Conservation (phyloP, 2,888 invertebrate species). For the Chrysolina oricalcia region DNA sequence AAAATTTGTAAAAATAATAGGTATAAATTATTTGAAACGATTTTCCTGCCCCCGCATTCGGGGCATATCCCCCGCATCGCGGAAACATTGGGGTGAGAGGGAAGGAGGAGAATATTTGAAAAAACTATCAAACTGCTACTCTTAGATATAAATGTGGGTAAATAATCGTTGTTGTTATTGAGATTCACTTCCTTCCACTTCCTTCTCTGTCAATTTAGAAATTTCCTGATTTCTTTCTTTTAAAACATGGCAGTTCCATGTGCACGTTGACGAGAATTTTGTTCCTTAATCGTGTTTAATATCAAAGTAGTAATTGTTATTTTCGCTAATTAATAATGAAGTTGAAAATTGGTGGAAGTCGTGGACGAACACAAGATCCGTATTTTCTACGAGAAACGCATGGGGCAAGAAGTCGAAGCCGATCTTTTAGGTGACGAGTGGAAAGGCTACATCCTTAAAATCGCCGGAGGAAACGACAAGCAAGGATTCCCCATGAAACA, state of each 20-base stretch:
- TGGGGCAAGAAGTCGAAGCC: conserved; percentile 97
- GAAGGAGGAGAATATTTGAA: no score
- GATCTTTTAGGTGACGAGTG: conserved; percentile 98
- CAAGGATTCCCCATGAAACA: conserved; percentile 99
- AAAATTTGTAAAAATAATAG: no score
- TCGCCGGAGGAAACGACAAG: conserved; percentile 99
- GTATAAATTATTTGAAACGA: no score
- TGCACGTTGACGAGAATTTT: conserved; percentile 51
- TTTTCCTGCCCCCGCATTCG: no score
- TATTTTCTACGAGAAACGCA: conserved; percentile 98
- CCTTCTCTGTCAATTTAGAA: conserved; percentile 41
- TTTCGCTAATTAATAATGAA: conserved; percentile 69
- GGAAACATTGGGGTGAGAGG: no score
- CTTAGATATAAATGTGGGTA: no score
- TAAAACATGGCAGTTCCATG: conserved; percentile 55
- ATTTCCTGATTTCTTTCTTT: conserved; percentile 43
- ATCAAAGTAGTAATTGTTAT: conserved; percentile 37
- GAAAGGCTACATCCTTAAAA: conserved; percentile 97
- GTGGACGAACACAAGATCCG: conserved; percentile 98
- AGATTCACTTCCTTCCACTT: no score
- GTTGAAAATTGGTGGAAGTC: conserved; percentile 98
- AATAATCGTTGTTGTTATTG: no score
- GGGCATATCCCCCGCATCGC: no score
- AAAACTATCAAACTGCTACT: no score
- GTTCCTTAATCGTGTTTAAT: conserved; percentile 45